phyloP scores from a whole-genome alignment of 1,140 invertebrate genomes.

The Lanistes nyassanus region DNA sequence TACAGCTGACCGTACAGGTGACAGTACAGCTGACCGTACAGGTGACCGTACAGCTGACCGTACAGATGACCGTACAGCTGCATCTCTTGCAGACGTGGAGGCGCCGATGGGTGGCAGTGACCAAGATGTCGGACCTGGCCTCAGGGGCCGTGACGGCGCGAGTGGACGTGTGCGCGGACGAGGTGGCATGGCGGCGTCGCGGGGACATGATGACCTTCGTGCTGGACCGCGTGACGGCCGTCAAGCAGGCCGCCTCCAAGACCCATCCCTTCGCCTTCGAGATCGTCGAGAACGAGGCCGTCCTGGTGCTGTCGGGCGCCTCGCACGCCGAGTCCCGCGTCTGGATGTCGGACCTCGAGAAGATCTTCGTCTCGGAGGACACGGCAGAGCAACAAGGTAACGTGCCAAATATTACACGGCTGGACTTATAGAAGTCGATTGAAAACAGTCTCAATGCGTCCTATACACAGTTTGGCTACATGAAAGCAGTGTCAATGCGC shows the following conservation, averaged over 20 bases:
- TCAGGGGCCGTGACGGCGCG: slow-evolving; percentile 35
- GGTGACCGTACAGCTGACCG: not conserved
- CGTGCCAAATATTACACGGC: no score
- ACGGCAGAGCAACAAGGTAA: slow-evolving; percentile 27
- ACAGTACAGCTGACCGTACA: not conserved
- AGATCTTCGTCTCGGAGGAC: slow-evolving; percentile 42
- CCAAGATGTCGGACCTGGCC: slow-evolving; percentile 45
- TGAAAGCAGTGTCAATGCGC: no score
- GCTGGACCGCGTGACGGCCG: slow-evolving; percentile 42
- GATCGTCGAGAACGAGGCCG: slow-evolving; percentile 39
- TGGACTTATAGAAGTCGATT: no score
- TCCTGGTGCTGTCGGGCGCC: slow-evolving; percentile 40
- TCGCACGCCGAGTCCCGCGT: slow-evolving; percentile 37
- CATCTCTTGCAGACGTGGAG: slow-evolving; percentile 44
- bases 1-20: no score
- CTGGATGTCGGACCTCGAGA: slow-evolving; percentile 41
- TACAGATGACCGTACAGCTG: not conserved
- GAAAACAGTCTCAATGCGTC: no score
- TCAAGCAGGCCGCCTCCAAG: slow-evolving; percentile 42
- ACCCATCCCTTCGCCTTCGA: slow-evolving; percentile 49
- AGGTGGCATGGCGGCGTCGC: slow-evolving; percentile 26
- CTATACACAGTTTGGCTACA: no score
- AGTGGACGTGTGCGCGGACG: slow-evolving; percentile 41
- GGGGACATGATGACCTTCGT: slow-evolving; percentile 44
- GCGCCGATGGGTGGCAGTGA: slow-evolving; percentile 50